A percentile compares a stretch with the other conserved stretches of the same genome.
Evolutionary conservation across 2,797 vertebrate genomes (phyloP).

Genomic region (Chiloscyllium punctatum): DNA sequence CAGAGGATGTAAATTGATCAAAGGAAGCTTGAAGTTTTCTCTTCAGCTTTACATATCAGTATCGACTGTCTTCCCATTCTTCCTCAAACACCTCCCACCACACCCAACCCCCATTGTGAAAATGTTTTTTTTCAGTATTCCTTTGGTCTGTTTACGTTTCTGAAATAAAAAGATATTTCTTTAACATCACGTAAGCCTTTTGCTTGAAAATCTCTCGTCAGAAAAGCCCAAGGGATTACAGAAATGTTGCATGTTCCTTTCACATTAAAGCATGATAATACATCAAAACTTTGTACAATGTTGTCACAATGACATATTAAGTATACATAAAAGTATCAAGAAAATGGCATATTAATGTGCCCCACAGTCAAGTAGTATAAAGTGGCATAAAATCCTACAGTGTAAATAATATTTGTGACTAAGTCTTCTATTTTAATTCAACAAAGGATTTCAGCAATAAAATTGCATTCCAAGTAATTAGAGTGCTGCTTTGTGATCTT

Average conservation of each 20-base stretch:
- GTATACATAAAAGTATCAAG: constrained; percentile 22
- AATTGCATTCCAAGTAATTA: constrained; percentile 2
- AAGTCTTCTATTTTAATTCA: constrained; percentile 3
- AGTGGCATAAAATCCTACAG: not conserved
- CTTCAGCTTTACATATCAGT: not conserved
- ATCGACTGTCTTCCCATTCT: not conserved
- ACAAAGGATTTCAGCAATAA: not conserved
- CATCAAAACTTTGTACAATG: constrained; percentile 30
- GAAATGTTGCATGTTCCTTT: not conserved
- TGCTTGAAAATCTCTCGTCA: not conserved
- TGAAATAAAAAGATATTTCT: constrained; percentile 5
- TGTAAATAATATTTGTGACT: not conserved
- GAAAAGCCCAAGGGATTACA: constrained; percentile 17
- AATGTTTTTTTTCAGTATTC: not conserved
- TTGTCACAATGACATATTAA: constrained; percentile 33
- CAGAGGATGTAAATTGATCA: not conserved
- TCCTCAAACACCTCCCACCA: too few relatives aligned
- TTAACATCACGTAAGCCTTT: not conserved
- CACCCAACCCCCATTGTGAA: not conserved
- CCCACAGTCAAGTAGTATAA: constrained; percentile 5
- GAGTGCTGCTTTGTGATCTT: not conserved
- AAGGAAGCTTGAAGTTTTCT: not conserved
- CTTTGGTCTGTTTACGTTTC: not conserved
- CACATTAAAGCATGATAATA: not conserved
- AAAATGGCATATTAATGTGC: constrained; percentile 7